Conservation (phyloP, 2,797 vertebrate genomes). For the Rhinatrema bivittatum region DNA sequence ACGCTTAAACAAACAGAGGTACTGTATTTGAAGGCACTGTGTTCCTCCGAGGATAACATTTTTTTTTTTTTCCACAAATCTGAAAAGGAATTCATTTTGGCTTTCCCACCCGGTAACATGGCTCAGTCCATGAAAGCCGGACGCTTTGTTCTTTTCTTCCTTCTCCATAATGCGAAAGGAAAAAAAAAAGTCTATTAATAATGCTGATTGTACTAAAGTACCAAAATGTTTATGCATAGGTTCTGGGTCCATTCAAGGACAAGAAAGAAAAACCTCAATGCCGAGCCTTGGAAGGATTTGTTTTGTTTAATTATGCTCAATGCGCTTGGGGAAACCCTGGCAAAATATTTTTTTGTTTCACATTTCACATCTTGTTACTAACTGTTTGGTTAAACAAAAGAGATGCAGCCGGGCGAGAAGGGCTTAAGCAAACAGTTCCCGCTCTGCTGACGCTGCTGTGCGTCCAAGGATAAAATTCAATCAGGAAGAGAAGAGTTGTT, state of each 20-base stretch:
- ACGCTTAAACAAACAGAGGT: constrained; percentile 59
- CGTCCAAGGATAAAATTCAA: constrained; percentile 14
- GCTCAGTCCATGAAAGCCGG: neutral
- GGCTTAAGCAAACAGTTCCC: constrained; percentile 9
- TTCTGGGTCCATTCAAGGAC: neutral
- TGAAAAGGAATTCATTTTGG: constrained; percentile 9
- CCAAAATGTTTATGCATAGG: neutral
- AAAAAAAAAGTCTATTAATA: neutral
- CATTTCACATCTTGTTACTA: constrained; percentile 19
- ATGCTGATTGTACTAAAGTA: neutral
- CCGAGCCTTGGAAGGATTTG: neutral
- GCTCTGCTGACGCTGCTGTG: constrained; percentile 15
- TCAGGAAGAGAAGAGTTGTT: neutral
- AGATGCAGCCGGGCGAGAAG: constrained; percentile 9
- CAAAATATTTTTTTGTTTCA: constrained; percentile 13
- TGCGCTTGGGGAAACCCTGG: neutral
- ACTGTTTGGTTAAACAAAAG: constrained; percentile 18
- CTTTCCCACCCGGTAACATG: neutral
- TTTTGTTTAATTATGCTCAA: neutral
- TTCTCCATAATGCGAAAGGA: neutral
- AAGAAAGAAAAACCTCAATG: neutral
- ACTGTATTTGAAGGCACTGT: constrained; percentile 8
- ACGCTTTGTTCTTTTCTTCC: constrained; percentile 2
- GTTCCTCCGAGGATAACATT: constrained; percentile 3
- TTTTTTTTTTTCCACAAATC: neutral